phyloP scores from a whole-genome alignment of 2,797 vertebrate genomes.

The Pogoniulus pusillus region DNA sequence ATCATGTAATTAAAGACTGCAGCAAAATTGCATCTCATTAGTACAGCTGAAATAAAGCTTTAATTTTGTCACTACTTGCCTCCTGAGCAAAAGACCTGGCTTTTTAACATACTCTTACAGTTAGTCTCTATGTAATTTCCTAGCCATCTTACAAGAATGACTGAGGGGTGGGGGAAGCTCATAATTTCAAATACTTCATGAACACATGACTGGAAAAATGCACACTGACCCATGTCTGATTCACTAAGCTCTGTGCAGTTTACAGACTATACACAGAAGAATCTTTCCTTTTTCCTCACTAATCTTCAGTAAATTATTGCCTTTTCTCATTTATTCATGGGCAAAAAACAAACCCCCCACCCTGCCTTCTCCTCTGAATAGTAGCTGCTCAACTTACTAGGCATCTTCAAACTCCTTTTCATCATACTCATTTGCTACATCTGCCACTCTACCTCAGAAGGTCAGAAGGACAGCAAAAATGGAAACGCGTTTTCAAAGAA shows the following conservation, averaged over 20 bases:
- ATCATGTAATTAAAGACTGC: conserved; percentile 36
- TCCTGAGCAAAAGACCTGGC: conserved; percentile 3
- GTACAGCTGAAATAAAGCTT: neutral
- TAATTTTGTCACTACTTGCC: conserved; percentile 22
- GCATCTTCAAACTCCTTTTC: neutral
- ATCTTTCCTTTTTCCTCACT: neutral
- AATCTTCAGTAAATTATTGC: neutral
- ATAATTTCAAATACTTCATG: neutral
- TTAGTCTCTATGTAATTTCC: neutral
- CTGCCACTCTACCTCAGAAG: neutral
- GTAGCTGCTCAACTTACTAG: neutral
- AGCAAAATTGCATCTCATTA: conserved; percentile 27
- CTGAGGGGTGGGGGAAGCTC: neutral
- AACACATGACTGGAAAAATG: neutral
- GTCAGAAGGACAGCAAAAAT: neutral
- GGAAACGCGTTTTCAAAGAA: neutral
- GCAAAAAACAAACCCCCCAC: neutral
- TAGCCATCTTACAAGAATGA: neutral
- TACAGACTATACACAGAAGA: neutral
- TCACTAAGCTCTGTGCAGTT: neutral
- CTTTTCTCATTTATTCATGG: neutral
- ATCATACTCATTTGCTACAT: neutral
- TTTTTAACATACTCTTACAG: neutral
- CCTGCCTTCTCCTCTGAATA: neutral
- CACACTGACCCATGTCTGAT: neutral